phyloP scores from a whole-genome alignment of 2,797 vertebrate species.

The Pseudotriccus pelzelni region DNA sequence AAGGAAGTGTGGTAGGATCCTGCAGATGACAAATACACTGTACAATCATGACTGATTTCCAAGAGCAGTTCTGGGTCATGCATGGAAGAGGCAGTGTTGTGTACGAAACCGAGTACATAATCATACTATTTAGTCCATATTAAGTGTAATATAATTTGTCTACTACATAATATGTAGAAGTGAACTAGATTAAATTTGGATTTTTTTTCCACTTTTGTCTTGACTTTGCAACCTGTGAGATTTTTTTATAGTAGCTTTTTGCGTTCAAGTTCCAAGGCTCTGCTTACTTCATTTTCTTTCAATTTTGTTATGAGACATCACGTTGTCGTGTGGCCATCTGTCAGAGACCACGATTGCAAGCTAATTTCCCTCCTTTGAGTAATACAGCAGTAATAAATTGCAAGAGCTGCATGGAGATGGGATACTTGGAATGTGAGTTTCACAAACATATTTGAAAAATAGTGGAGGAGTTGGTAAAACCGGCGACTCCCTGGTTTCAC shows the following conservation, averaged over 20 bases:
- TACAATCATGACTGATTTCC: not conserved
- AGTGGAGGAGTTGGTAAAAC: not conserved
- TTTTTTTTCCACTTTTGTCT: not conserved
- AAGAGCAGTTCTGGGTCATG: not conserved
- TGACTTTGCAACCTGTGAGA: not conserved
- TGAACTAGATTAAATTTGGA: not conserved
- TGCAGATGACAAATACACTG: not conserved
- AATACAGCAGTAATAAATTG: not conserved
- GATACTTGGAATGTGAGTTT: not conserved
- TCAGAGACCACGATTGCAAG: not conserved
- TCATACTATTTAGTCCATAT: not conserved
- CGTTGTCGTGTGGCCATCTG: not conserved
- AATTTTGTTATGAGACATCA: not conserved
- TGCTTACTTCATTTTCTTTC: not conserved
- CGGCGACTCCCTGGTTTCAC: not conserved
- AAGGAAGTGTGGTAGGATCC: not conserved
- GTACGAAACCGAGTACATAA: not conserved
- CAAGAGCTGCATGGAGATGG: not conserved
- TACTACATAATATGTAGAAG: not conserved
- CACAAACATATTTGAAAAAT: not conserved
- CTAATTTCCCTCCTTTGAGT: not conserved
- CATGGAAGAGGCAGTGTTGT: not conserved
- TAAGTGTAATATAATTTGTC: not conserved
- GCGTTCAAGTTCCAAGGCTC: not conserved
- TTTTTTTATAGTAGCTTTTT: not conserved